Evolutionary conservation across 2,113 vertebrate species (phyloP).

Genomic region (Cryptoleucopteryx plumbea): DNA sequence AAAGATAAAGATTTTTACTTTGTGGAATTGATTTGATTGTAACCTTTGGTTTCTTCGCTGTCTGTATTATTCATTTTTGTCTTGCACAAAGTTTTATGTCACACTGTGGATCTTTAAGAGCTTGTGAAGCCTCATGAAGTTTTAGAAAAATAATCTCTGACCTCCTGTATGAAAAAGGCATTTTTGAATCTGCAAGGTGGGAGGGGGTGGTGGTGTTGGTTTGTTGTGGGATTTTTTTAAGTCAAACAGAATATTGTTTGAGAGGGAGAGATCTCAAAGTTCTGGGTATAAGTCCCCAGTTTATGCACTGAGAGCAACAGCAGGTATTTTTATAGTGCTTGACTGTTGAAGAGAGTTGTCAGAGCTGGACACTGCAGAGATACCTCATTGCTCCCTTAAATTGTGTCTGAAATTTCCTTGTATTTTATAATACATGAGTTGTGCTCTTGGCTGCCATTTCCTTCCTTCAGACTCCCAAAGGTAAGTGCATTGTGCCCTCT

Average conservation of each 20-base stretch:
- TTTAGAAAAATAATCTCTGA: neutral
- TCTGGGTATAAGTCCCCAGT: neutral
- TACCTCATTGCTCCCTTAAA: conserved; percentile 8
- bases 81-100: neutral
- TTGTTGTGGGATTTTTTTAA: neutral
- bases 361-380: neutral
- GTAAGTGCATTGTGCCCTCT: conserved; percentile 65
- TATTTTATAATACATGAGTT: conserved; percentile 27
- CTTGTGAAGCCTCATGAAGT: neutral
- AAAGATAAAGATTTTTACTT: neutral
- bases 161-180: neutral
- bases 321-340: neutral
- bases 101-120: neutral
- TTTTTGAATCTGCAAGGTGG: neutral
- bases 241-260: neutral
- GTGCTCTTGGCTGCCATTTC: conserved; percentile 40
- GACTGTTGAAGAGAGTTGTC: neutral
- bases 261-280: neutral
- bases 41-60: neutral
- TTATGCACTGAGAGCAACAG: neutral
- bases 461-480: conserved; percentile 51
- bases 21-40: neutral
- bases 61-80: neutral
- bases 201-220: neutral
- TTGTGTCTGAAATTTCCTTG: conserved; percentile 36